These are phyloP conservation scores for Nanger granti DNA, from an alignment of 2,113 vertebrate genomes.

Conservation along the genomic window DNA sequence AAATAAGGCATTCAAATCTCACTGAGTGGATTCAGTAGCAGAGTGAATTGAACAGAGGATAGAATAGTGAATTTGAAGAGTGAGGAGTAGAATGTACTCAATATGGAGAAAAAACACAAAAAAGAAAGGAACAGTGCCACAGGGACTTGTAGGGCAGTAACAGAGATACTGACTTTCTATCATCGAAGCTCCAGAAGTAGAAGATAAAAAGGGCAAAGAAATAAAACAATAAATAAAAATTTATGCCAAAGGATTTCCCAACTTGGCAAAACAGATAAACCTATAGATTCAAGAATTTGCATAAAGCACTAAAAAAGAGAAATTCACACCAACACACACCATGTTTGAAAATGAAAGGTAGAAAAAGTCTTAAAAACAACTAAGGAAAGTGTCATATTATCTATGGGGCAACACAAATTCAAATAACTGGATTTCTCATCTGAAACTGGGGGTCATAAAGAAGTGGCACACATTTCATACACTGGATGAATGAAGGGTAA, in stretches of 20 bases:
- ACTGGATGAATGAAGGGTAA: background rate
- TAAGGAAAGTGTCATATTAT: background rate
- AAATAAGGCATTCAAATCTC: background rate
- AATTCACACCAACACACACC: background rate
- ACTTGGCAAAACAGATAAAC: background rate
- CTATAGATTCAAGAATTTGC: background rate
- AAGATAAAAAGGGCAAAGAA: background rate
- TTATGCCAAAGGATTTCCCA: background rate
- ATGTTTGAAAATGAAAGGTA: background rate
- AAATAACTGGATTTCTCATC: background rate
- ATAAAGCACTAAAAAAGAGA: background rate
- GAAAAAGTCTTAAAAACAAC: background rate
- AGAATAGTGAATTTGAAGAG: background rate
- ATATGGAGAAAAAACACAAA: background rate
- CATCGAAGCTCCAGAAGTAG: background rate
- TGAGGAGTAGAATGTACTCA: background rate
- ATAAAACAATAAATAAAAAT: background rate
- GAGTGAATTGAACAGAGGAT: background rate
- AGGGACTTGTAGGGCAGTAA: background rate
- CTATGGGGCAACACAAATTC: background rate
- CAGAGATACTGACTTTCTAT: background rate
- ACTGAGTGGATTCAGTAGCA: background rate
- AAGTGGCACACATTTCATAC: background rate
- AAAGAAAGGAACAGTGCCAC: background rate
- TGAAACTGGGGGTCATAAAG: background rate